Conservation (phyloP, 2,113 vertebrate species). For the Dicentrarchus labrax region DNA sequence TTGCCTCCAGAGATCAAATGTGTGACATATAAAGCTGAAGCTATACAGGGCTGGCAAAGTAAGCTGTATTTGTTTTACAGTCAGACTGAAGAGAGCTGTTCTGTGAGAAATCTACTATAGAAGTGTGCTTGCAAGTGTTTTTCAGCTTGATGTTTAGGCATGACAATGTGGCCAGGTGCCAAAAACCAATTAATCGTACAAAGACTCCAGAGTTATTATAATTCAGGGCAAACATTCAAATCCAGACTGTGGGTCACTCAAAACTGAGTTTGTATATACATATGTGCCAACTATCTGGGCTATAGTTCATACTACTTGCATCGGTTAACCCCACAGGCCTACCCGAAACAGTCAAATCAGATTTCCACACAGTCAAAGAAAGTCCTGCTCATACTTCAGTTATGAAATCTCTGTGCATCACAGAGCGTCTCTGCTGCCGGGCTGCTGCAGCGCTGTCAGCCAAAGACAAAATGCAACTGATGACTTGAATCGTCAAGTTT, state of each 20-base stretch:
- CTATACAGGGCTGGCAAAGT: constrained; percentile 1
- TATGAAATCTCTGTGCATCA: no score
- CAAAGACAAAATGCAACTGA: no score
- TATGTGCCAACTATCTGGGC: background rate
- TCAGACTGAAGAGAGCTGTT: background rate
- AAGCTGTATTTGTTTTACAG: background rate
- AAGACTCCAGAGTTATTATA: background rate
- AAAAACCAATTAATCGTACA: background rate
- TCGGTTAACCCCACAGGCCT: background rate
- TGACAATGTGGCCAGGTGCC: background rate
- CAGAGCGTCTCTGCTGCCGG: no score
- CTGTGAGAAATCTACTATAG: background rate
- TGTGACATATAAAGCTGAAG: constrained; percentile 42
- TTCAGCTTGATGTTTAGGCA: background rate
- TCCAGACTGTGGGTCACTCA: background rate
- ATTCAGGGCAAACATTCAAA: background rate
- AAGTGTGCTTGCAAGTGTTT: constrained; percentile 1
- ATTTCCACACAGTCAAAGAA: no score
- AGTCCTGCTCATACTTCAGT: no score
- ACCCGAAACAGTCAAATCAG: no score
- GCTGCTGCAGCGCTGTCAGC: no score
- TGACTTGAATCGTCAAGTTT: no score
- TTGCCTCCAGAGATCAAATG: constrained; percentile 38
- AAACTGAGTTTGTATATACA: background rate
- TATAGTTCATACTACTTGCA: background rate